These are phyloP conservation scores for Lepidurus packardi DNA, from an alignment of 1,140 invertebrate species.

Conservation along the genomic window DNA sequence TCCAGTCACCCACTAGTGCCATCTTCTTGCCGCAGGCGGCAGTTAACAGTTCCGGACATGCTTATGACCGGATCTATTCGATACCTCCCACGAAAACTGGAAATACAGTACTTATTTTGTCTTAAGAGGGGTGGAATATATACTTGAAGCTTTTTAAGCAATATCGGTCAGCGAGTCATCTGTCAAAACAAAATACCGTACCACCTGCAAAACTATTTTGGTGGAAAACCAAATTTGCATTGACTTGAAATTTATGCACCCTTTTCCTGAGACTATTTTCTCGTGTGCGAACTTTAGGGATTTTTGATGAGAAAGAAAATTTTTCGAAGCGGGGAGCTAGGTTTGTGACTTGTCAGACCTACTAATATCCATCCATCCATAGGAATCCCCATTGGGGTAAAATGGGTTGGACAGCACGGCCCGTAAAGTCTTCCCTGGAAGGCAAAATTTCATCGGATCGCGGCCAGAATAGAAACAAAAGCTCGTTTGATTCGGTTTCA, in stretches of 20 bases:
- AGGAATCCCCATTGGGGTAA: slow-evolving; percentile 6
- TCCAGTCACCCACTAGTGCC: background rate
- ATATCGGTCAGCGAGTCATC: background rate
- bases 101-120: background rate
- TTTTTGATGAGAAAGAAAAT: background rate
- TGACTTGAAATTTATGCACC: background rate
- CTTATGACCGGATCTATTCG: background rate
- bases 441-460: background rate
- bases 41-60: background rate
- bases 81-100: background rate
- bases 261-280: background rate
- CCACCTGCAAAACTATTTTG: background rate
- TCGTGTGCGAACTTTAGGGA: background rate
- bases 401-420: background rate
- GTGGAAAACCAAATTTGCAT: background rate
- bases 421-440: background rate
- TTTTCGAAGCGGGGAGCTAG: background rate
- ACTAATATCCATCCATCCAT: background rate
- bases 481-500: background rate
- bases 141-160: background rate
- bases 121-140: background rate
- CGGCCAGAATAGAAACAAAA: slow-evolving; percentile 15
- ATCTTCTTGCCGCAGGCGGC: background rate
- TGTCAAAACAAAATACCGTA: slow-evolving; percentile 15
- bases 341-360: slow-evolving; percentile 8